phyloP scores from a whole-genome alignment of 2,113 vertebrate genomes.

The Neofelis nebulosa region DNA sequence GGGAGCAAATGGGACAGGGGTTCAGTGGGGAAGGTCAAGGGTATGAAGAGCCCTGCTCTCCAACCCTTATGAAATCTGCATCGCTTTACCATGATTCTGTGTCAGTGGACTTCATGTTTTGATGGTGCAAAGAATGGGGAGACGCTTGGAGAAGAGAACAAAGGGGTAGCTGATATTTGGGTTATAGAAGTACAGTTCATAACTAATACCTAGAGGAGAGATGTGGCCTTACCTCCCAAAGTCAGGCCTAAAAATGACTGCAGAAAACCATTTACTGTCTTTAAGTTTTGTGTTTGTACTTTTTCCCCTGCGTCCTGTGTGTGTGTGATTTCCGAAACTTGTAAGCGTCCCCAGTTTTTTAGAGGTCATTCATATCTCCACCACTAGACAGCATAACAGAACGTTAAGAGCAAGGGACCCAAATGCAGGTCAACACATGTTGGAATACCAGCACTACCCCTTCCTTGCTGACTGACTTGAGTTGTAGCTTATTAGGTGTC shows the following conservation, averaged over 20 bases:
- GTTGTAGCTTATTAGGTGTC: background rate
- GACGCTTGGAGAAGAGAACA: background rate
- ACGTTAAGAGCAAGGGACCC: background rate
- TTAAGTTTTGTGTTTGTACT: background rate
- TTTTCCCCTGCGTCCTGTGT: background rate
- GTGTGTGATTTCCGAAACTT: background rate
- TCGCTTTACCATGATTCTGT: background rate
- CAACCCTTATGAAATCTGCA: background rate
- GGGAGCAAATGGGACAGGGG: background rate
- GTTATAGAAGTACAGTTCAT: background rate
- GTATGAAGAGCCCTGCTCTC: background rate
- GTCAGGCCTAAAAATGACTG: background rate
- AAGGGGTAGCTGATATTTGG: background rate
- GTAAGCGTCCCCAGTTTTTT: background rate
- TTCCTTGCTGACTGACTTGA: background rate
- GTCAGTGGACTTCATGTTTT: background rate
- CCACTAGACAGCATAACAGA: background rate
- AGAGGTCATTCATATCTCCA: background rate
- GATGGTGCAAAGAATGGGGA: background rate
- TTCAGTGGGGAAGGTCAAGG: background rate
- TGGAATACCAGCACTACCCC: background rate
- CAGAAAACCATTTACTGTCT: background rate
- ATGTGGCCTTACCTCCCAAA: background rate
- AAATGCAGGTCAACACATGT: background rate
- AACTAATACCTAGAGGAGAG: background rate